Evolutionary conservation across 37 sponge, comb jelly and placozoan species (phyloP), one percentile per base, ranked within the genome.

Genomic region (Tethya wilhelma): DNA sequence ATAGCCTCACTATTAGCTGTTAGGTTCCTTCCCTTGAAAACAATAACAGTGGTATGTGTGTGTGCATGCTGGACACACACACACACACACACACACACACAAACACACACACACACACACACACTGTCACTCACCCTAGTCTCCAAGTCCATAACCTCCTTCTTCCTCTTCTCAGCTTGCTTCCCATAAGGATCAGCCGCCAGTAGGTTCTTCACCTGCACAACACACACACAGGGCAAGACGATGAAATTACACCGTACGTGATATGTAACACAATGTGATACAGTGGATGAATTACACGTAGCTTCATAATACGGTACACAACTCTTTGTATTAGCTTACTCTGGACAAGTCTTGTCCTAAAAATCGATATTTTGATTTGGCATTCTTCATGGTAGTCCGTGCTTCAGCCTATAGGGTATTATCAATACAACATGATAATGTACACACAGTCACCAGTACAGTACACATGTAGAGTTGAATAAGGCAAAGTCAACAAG

Each of bases 91-190:
- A n/a, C n/a, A n/a, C n/a, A n/a, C n/a, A n/a, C n/a, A n/a, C n/a
- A n/a, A n/a, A n/a, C n/a, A n/a, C n/a, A n/a, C n/a, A n/a, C n/a
- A n/a, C n/a, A n/a, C n/a, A n/a, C n/a, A n/a, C n/a, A n/a, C n/a
- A n/a, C n/a, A n/a, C n/a, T n/a, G n/a, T n/a, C n/a, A 22, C 70
- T 38, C 40, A 89, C 90, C 79, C 66, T 89, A 0, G 69, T 26
- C 64, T 83, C 69, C 31, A 83, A 25, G 29, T 89, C 90, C 0
- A 60, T 12, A 7, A 84, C 44, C 42, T 89, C 90, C 57, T 84
- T 89, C 63, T 78, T 83, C 39, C 84, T 49, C 60, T 83, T 89
- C 49, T 89, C 90, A 20, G 73, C 83, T 70, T 89, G 83, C 64
- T 76, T 84, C 8, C 84, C 84, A 65, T 77, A 62, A 12, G 86